Base-by-base conservation (phyloP, 1,140 invertebrate genomes). In the Drosophila albomicans region DNA sequence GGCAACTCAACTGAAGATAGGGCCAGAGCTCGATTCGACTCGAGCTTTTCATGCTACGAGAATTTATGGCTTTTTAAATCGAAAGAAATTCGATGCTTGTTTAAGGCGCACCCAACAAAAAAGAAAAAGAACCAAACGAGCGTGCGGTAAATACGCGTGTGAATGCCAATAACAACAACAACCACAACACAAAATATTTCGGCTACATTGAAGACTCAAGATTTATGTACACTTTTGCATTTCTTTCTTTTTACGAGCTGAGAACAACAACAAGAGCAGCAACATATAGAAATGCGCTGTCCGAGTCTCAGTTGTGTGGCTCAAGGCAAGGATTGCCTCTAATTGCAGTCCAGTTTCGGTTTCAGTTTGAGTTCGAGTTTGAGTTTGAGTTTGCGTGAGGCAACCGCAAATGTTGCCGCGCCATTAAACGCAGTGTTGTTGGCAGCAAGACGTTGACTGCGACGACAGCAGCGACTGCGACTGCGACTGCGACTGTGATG, bases 1-100 rank as follows among this genome's bases (percentile, higher is more conserved):
- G 59, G 58, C 56, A 52, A 28, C 38, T 35, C 25, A 32, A 28
- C 38, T 35, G 15, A 32, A 69, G 63, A 67, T 45, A 67, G 41
- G 20, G 20, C 20, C 20, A 58, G 10, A n/a, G 10, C 8, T 25
- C 20, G 20, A 25, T 3, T 25, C 30, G 30, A 43, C 20, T 25
- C 20, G 16, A 52, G 68, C 63, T 52, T 66, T 73, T 73, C 51
- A 79, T 80, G 52, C 59, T 68, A 62, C 51, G 61, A 45, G 46
- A 89, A 85, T 89, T 85, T 89, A 89, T 89, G 78, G 78, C 56
- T 67, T 85, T 85, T 89, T 85, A 89, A 89, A 89, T 89, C 81
- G 81, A 89, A 89, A 81, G 78, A 89, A 89, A 85, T 89, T 89
- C 71, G 76, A 81, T 79, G 81, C 71, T 81, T 84, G 68, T 75